Evolutionary conservation across 37 sponge, comb jelly and placozoan genomes (phyloP), one percentile per base, ranked within the genome.

Genomic region (Cladorhizidae sp.): DNA sequence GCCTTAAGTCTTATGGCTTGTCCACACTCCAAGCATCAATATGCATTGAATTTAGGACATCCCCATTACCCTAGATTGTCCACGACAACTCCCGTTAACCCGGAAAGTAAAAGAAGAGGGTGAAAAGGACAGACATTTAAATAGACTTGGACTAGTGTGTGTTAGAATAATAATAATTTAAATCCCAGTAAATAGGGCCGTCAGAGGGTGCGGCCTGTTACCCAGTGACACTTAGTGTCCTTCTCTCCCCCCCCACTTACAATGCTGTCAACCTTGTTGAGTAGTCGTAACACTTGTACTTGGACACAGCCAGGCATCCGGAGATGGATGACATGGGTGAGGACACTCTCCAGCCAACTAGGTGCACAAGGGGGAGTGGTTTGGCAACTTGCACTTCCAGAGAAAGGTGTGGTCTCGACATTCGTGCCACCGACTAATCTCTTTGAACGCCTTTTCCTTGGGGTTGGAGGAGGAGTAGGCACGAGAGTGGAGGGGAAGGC

Each of bases 291-390:
- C 31, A 89, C 52, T 32, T 38, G 41, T 15, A 7, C 11, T 49
- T 81, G 82, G 9, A 89, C 42, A 38, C 83, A 64, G 2, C 50
- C 21, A 17, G 89, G 89, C 26, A 74, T 41, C 2, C 57, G 78
- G 56, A 88, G 7, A 0, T 12, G 58, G 5, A 81, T 78, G 9
- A 82, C 54, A 31, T 81, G 74, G 22, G 40, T 43, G 43, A 89
- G 0, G 42, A 89, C n/a, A 54, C 74, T 25, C 17, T 77, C 79
- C 79, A 81, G 76, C 56, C n/a, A 17, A 50, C n/a, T 37, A 5
- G 3, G 11, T 9, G 35, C 31, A 33, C 35, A 31, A 65, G 67
- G 32, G 1, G 67, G 17, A 8, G 49, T 45, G 49, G 5, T 5
- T 9, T 45, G 49, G 15, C 28, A 57, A 22, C 12, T 50, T 32